phyloP scores from a whole-genome alignment of 2,888 invertebrate genomes.

The Halictus ligatus region DNA sequence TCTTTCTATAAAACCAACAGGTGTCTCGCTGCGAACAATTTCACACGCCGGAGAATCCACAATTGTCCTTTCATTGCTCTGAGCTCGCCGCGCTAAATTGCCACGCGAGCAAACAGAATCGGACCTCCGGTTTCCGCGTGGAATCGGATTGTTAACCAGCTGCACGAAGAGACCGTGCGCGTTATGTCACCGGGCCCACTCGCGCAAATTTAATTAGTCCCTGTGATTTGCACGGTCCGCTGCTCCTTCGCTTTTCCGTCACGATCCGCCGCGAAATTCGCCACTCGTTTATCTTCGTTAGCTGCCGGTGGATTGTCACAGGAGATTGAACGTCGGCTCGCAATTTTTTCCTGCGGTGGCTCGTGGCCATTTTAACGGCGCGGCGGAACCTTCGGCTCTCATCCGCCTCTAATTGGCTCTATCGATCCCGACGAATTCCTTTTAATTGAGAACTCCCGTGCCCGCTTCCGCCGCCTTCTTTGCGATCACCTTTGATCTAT shows the following conservation, averaged over 20 bases:
- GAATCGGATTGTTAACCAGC: conserved; percentile 10
- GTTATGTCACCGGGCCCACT: conserved; percentile 38
- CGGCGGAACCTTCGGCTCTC: not conserved
- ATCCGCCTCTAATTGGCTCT: not conserved
- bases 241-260: conserved; percentile 41
- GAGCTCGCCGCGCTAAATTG: not conserved
- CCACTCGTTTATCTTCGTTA: conserved; percentile 64
- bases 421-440: not conserved
- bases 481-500: not conserved
- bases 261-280: conserved; percentile 30
- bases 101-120: not conserved
- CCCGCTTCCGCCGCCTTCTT: not conserved
- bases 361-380: conserved; percentile 11
- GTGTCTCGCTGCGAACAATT: not conserved
- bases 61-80: not conserved
- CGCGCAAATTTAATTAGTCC: conserved; percentile 56
- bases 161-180: not conserved
- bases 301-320: conserved; percentile 27
- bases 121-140: not conserved
- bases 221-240: conserved; percentile 40
- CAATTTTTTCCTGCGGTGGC: not conserved
- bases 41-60: not conserved
- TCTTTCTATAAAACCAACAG: not conserved
- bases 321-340: conserved; percentile 20
- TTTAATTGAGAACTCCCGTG: not conserved